Evolutionary conservation across 1,140 invertebrate genomes (phyloP), one percentile per base, ranked within the genome.

Genomic region (Procambarus virginalis): DNA sequence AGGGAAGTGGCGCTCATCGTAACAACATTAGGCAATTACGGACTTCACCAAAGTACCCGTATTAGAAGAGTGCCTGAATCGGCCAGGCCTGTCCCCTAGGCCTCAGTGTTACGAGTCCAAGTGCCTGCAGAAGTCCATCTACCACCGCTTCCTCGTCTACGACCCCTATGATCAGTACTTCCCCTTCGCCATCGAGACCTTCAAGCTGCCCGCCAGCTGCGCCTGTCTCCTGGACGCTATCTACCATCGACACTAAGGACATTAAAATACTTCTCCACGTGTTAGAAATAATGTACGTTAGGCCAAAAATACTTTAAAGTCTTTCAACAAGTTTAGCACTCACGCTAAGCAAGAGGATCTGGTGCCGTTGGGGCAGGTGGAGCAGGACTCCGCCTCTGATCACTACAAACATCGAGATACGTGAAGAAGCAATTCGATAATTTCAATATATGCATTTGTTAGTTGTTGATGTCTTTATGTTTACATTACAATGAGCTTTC

Each of bases 41-140:
- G 48, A 85, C 64, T n/a, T 85, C 2, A 76, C 83, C 83, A 64
- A 64, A 85, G 48, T 0, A 85, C 83, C 10, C 83, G 83, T n/a
- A 55, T 85, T 85, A 2, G 83, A 85, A 49, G 83, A 85, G 73
- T 85, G 83, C 70, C 83, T 76, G 68, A 14, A 12, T 3, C 3
- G 92, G 92, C 6, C 70, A 84, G 12, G 81, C 92, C 49, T 93
- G 93, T 78, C 92, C 93, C 12, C 89, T 92, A 64, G 90, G 12
- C 92, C 93, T 3, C 55, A 76, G 45, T 93, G 93, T 80, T 93
- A 93, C 82, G 84, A 89, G 22, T 93, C 93, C 76, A 92, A 91
- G 34, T 93, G 93, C 82, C 60, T 93, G 77, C 93, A 93, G 91
- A 93, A 93, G 86, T 92, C 86, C 70, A 91, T 93, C 64, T 93